phyloP scores from a whole-genome alignment of 2,113 vertebrate genomes.

The Alligator sinensis region DNA sequence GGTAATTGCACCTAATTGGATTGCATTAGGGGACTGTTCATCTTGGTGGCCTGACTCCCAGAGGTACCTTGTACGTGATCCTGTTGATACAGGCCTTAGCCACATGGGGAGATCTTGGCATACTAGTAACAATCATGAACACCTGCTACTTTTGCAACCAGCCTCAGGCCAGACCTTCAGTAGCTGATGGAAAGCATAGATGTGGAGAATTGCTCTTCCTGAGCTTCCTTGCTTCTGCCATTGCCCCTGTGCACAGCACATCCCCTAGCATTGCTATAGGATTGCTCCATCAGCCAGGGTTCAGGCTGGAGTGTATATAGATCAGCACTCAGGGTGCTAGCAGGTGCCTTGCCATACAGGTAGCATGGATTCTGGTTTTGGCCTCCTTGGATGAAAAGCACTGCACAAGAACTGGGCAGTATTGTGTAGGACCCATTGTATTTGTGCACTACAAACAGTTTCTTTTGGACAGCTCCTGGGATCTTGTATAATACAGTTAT shows the following conservation, averaged over 20 bases:
- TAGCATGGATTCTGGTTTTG: neutral
- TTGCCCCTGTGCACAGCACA: neutral
- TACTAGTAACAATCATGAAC: neutral
- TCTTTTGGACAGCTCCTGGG: neutral
- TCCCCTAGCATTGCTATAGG: neutral
- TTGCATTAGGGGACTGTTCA: neutral
- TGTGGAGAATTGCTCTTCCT: neutral
- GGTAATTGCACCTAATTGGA: neutral
- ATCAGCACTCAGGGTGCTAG: neutral
- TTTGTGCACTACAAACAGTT: neutral
- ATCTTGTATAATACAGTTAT: neutral
- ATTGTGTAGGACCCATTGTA: neutral
- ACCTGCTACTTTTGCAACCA: neutral
- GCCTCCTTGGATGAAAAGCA: neutral
- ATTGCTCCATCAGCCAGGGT: neutral
- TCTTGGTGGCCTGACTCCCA: neutral
- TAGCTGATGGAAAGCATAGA: neutral
- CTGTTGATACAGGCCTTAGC: neutral
- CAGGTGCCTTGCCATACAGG: neutral
- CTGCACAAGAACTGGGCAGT: neutral
- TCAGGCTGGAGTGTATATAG: neutral
- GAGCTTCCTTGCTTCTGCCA: neutral
- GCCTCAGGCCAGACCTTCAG: neutral
- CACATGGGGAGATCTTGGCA: neutral
- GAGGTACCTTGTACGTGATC: neutral